phyloP scores from a whole-genome alignment of 2,888 invertebrate genomes.

The Gymnocheta viridis region DNA sequence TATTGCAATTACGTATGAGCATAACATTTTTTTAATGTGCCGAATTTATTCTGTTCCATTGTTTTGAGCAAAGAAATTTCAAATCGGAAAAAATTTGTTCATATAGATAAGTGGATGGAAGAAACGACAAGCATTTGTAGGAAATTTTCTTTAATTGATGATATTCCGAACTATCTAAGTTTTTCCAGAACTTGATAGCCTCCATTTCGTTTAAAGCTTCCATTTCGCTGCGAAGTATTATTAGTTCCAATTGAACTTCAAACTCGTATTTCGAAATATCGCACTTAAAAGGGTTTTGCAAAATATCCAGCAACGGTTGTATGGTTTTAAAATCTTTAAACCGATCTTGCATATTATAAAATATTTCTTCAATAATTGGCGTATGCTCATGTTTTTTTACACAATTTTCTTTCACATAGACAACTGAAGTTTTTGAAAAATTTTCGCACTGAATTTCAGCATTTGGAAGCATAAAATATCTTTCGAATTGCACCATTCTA shows the following conservation, averaged over 20 bases:
- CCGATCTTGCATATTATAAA: too few relatives aligned
- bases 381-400: too few relatives aligned
- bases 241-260: neutral
- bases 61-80: neutral
- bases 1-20: slow-evolving; percentile 7
- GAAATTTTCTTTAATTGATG: neutral
- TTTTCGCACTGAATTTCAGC: too few relatives aligned
- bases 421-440: too few relatives aligned
- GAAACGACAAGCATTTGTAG: neutral
- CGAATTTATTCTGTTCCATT: neutral
- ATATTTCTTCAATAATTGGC: too few relatives aligned
- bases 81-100: neutral
- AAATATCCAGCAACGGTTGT: too few relatives aligned
- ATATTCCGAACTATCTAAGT: neutral
- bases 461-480: too few relatives aligned
- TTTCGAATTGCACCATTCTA: too few relatives aligned
- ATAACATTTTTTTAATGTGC: too few relatives aligned
- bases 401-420: too few relatives aligned
- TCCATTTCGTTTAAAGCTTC: neutral
- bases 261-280: neutral
- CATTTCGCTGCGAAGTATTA: neutral
- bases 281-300: neutral
- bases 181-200: neutral
- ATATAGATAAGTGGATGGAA: neutral
- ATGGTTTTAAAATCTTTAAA: too few relatives aligned